Percentiles rank a stretch among this genome's conserved stretches.
Conservation (phyloP, 2,113 vertebrate genomes). For the Reinhardtius hippoglossoides region DNA sequence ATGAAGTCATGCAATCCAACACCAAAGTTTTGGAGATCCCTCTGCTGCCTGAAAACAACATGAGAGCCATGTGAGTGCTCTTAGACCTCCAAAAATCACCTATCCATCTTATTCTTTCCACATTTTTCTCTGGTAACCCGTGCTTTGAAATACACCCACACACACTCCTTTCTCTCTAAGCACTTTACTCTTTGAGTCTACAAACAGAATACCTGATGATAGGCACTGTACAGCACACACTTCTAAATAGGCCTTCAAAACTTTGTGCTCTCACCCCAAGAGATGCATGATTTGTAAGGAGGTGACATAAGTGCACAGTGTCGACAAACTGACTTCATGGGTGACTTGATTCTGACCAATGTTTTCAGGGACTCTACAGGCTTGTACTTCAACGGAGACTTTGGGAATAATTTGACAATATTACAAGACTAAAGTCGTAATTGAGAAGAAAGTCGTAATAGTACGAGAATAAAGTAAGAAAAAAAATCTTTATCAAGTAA, state of each 20-base stretch:
- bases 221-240: constrained; percentile 25
- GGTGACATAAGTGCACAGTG: constrained; percentile 16
- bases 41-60: constrained; percentile 94
- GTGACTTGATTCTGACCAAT: constrained; percentile 16
- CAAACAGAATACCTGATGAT: constrained; percentile 44
- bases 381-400: neutral
- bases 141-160: constrained; percentile 33
- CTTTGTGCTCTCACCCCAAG: constrained; percentile 11
- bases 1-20: constrained; percentile 92
- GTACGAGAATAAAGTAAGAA: too few species aligned
- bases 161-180: constrained; percentile 18
- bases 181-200: constrained; percentile 19
- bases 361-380: neutral
- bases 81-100: constrained; percentile 15
- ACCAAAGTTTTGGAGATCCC: constrained; percentile 97
- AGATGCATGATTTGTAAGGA: constrained; percentile 8
- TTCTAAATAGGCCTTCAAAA: constrained; percentile 27
- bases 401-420: neutral
- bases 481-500: too few species aligned
- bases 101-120: constrained; percentile 38
- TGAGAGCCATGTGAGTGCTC: constrained; percentile 91
- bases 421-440: too few species aligned
- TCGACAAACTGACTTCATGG: constrained; percentile 16
- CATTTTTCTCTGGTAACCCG: constrained; percentile 4
- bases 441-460: too few species aligned